A percentile compares a stretch with the other conserved stretches of the same genome.
Conservation (phyloP, 1,140 invertebrate species). For the Cepaea nemoralis region DNA sequence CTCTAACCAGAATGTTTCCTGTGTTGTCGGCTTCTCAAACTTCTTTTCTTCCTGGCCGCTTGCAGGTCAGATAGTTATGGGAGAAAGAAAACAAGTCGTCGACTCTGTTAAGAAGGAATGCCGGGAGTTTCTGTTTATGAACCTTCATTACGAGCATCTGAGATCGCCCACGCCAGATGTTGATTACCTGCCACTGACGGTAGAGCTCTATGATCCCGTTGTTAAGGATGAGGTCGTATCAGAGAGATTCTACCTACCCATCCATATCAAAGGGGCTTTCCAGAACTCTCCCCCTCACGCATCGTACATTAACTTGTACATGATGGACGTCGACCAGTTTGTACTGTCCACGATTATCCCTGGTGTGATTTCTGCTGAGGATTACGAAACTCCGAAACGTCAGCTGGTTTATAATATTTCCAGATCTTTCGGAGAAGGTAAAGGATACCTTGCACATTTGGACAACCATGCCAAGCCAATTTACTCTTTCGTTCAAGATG, state of each 20-base stretch:
- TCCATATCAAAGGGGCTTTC: slow-evolving; percentile 66
- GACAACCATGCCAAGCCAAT: slow-evolving; percentile 76
- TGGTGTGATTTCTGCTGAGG: slow-evolving; percentile 82
- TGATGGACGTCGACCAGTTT: slow-evolving; percentile 69
- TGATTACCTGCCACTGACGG: slow-evolving; percentile 68
- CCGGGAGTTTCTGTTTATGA: slow-evolving; percentile 66
- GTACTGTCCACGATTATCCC: slow-evolving; percentile 65
- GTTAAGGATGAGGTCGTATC: slow-evolving; percentile 55
- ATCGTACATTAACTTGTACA: slow-evolving; percentile 62
- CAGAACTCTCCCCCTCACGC: slow-evolving; percentile 66
- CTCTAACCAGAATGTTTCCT: slow-evolving; percentile 61
- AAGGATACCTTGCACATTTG: slow-evolving; percentile 77
- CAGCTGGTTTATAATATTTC: slow-evolving; percentile 77
- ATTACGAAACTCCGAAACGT: slow-evolving; percentile 84
- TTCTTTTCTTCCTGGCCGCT: slow-evolving; percentile 62
- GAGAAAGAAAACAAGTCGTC: slow-evolving; percentile 45
- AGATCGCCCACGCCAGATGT: slow-evolving; percentile 65
- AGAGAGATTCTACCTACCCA: slow-evolving; percentile 64
- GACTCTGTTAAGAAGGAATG: slow-evolving; percentile 63
- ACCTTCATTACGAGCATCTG: slow-evolving; percentile 68
- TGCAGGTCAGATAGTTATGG: slow-evolving; percentile 64
- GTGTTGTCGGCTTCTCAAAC: slow-evolving; percentile 64
- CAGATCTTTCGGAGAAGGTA: slow-evolving; percentile 66
- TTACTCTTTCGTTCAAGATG: slow-evolving; percentile 81
- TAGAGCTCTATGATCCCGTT: slow-evolving; percentile 64